Evolutionary conservation across 2,888 invertebrate genomes (phyloP).

Genomic region (Hydriomena furcata): DNA sequence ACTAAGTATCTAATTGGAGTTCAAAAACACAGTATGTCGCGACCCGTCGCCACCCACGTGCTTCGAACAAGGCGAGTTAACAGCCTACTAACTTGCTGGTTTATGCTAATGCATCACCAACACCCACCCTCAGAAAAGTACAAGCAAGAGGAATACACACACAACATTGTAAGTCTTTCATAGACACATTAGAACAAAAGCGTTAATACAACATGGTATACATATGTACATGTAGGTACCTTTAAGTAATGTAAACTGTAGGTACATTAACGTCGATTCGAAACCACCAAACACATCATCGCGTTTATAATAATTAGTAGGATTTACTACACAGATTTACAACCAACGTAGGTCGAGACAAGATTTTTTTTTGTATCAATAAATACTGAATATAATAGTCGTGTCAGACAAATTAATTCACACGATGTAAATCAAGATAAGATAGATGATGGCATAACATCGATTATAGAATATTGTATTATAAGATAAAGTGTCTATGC

Average conservation of each 20-base stretch:
- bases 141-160: slow-evolving; percentile 20
- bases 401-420: slow-evolving; percentile 1
- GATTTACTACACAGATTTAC: no score
- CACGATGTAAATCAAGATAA: slow-evolving; percentile 5
- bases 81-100: slow-evolving; percentile 35
- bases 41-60: slow-evolving; percentile 32
- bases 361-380: background rate
- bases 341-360: no score
- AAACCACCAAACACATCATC: no score
- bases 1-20: slow-evolving; percentile 26
- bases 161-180: no score
- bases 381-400: background rate
- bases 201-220: no score
- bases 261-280: no score
- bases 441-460: background rate
- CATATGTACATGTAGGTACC: no score
- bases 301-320: no score
- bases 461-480: background rate
- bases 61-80: slow-evolving; percentile 38
- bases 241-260: no score
- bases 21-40: slow-evolving; percentile 14
- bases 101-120: slow-evolving; percentile 46
- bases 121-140: slow-evolving; percentile 39
- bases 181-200: no score
- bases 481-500: no score